Percentiles rank a stretch among this genome's conserved stretches.
Evolutionary conservation across 2,888 invertebrate species (phyloP).

Genomic region (Alsophila aescularia): DNA sequence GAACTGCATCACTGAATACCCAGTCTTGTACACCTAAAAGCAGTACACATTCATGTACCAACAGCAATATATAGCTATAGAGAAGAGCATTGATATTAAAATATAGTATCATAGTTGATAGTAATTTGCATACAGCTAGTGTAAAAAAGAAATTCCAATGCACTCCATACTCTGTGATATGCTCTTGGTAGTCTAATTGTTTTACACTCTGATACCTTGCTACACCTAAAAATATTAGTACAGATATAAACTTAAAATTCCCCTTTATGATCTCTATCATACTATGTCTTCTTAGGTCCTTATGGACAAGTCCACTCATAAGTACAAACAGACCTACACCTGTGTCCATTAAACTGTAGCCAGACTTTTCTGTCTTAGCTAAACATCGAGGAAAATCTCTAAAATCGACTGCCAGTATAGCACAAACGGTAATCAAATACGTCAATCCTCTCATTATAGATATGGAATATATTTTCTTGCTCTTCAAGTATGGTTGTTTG

Average conservation of each 20-base stretch:
- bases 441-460: constrained; percentile 89
- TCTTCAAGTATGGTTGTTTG: constrained; percentile 33
- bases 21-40: constrained; percentile 87
- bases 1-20: constrained; percentile 85
- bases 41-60: constrained; percentile 87
- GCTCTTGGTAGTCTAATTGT: constrained; percentile 92
- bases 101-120: constrained; percentile 86
- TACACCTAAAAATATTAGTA: constrained; percentile 85
- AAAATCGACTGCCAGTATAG: constrained; percentile 98
- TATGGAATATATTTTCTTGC: constrained; percentile 71
- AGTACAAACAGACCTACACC: constrained; percentile 96
- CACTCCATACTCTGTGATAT: constrained; percentile 96
- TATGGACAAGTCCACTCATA: constrained; percentile 90
- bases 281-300: constrained; percentile 54
- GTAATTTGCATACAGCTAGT: constrained; percentile 91
- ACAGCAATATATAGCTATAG: constrained; percentile 82
- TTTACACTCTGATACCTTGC: constrained; percentile 85
- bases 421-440: constrained; percentile 89
- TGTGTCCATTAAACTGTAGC: constrained; percentile 96
- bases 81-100: constrained; percentile 80
- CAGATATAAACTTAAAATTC: constrained; percentile 61
- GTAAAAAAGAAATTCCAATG: constrained; percentile 99
- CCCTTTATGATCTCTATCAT: constrained; percentile 61
- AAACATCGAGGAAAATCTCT: constrained; percentile 91
- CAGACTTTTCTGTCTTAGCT: constrained; percentile 94